These are phyloP conservation scores for Acanthisitta chloris DNA, from an alignment of 2,113 vertebrate genomes.

Conservation along the genomic window DNA sequence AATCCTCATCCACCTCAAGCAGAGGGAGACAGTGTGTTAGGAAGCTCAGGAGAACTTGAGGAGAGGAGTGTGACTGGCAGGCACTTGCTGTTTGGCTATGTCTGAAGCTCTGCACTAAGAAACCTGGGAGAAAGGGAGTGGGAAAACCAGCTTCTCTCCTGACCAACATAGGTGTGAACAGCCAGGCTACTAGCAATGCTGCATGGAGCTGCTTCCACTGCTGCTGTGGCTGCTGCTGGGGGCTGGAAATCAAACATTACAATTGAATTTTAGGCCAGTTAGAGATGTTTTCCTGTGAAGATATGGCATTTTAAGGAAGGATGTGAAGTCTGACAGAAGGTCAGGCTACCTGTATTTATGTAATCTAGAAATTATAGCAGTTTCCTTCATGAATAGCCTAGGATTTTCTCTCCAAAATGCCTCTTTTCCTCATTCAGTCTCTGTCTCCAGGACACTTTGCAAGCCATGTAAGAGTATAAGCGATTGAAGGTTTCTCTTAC, in stretches of 20 bases:
- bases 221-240: neutral
- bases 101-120: neutral
- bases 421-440: neutral
- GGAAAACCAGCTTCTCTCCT: neutral
- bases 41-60: neutral
- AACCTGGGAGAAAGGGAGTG: neutral
- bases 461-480: rapidly evolving
- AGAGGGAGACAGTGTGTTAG: neutral
- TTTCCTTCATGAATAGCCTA: neutral
- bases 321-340: neutral
- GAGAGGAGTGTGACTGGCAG: rapidly evolving
- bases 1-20: neutral
- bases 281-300: neutral
- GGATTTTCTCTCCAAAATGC: neutral
- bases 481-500: neutral
- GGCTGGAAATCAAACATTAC: neutral
- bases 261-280: neutral
- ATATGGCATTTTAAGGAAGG: neutral
- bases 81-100: rapidly evolving
- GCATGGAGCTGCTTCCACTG: neutral
- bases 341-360: neutral
- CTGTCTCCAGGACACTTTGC: neutral
- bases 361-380: neutral
- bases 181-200: neutral
- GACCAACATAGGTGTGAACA: neutral